Evolutionary conservation across 2,888 invertebrate genomes (phyloP).

Genomic region (Drosophila greeni): DNA sequence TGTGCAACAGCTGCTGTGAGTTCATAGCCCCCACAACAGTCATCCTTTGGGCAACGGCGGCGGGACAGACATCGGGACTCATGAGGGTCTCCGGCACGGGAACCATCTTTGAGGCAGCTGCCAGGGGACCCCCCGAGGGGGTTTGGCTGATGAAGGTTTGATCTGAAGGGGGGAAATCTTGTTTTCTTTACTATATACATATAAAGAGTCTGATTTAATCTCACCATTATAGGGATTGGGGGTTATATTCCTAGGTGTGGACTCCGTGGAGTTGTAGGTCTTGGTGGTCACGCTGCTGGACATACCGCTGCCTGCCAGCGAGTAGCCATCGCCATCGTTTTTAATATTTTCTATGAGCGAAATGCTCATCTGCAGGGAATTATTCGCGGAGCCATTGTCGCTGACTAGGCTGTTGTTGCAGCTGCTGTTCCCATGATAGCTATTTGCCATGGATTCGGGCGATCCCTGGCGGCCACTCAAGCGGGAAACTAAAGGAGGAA

Average conservation of each 20-base stretch:
- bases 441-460: slow-evolving; percentile 86
- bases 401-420: slow-evolving; percentile 67
- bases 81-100: slow-evolving; percentile 92
- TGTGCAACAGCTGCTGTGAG: slow-evolving; percentile 69
- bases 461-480: slow-evolving; percentile 81
- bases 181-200: rapidly evolving
- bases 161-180: slow-evolving; percentile 55
- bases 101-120: slow-evolving; percentile 91
- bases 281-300: slow-evolving; percentile 71
- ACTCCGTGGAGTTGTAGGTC: slow-evolving; percentile 76
- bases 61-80: slow-evolving; percentile 85
- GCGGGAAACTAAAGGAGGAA: slow-evolving; percentile 75
- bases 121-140: slow-evolving; percentile 81
- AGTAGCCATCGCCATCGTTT: slow-evolving; percentile 80
- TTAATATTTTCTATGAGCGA: slow-evolving; percentile 79
- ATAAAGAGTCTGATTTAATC: no score
- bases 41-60: slow-evolving; percentile 75
- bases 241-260: slow-evolving; percentile 77
- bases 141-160: slow-evolving; percentile 64
- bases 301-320: slow-evolving; percentile 60
- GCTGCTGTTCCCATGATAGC: slow-evolving; percentile 82
- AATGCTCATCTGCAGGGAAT: slow-evolving; percentile 78
- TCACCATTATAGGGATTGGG: slow-evolving; percentile 78
- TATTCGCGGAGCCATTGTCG: slow-evolving; percentile 73
- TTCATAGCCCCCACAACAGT: slow-evolving; percentile 71